A percentile compares a stretch with the other conserved stretches of the same genome.
Conservation (phyloP, 2,113 vertebrate species). For the Setophaga coronata region DNA sequence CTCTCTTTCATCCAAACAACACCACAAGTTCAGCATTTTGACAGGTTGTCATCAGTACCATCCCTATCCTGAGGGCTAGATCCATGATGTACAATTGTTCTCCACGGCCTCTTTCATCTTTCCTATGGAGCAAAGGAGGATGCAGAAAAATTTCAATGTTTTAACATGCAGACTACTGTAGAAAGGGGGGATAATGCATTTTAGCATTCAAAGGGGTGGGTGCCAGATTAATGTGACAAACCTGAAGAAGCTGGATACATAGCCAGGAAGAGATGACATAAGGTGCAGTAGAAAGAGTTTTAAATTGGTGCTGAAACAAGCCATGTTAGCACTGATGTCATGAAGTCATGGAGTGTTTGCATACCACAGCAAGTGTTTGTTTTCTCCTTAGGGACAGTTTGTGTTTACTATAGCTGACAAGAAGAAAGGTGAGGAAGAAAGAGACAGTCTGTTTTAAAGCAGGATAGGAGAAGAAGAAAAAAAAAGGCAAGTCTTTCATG, state of each 20-base stretch:
- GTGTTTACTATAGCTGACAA: constrained; percentile 34
- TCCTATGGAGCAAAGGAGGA: background rate
- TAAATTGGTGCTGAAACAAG: constrained; percentile 19
- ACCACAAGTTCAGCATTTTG: background rate
- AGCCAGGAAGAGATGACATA: background rate
- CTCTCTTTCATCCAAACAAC: constrained; percentile 31
- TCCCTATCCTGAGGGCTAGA: constrained; percentile 43
- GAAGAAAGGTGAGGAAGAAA: constrained; percentile 35
- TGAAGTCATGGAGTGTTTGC: constrained; percentile 15
- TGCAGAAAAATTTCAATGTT: background rate
- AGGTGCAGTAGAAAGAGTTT: background rate
- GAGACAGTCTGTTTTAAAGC: background rate
- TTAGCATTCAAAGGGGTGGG: background rate
- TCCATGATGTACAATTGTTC: background rate
- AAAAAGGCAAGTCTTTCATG: background rate
- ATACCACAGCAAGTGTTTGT: constrained; percentile 39
- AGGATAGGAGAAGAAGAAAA: background rate
- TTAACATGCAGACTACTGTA: background rate
- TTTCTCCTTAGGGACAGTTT: constrained; percentile 42
- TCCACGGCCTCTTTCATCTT: constrained; percentile 31
- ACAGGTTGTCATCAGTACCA: constrained; percentile 34
- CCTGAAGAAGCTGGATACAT: background rate
- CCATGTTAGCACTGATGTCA: background rate
- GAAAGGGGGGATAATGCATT: background rate
- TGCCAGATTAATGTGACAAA: constrained; percentile 8